A percentile compares a stretch with the other conserved stretches of the same genome.
Conservation (phyloP, 2,888 invertebrate genomes). For the Molanna angustata region DNA sequence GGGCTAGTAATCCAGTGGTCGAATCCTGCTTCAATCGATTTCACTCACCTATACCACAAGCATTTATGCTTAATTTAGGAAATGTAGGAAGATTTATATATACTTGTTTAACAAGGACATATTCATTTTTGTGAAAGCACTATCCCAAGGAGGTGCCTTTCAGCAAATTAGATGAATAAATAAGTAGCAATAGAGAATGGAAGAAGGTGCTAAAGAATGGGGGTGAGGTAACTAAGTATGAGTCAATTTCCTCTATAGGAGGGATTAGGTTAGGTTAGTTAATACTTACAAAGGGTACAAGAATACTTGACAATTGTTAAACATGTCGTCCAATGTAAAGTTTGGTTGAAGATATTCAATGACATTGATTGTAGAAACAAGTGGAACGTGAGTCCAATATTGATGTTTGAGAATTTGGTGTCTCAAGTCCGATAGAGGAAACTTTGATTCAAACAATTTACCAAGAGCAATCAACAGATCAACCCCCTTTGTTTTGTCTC, state of each 20-base stretch:
- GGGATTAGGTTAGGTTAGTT: neutral
- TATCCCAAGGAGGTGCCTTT: too few relatives aligned
- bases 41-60: too few relatives aligned
- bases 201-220: neutral
- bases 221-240: neutral
- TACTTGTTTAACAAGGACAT: too few relatives aligned
- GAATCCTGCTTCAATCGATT: too few relatives aligned
- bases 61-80: too few relatives aligned
- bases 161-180: too few relatives aligned
- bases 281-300: slow-evolving; percentile 65
- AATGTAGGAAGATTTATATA: too few relatives aligned
- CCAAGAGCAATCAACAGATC: neutral
- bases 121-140: too few relatives aligned
- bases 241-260: neutral
- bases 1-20: too few relatives aligned
- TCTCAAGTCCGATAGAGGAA: neutral
- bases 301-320: slow-evolving; percentile 59
- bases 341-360: slow-evolving; percentile 26
- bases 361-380: neutral
- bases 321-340: slow-evolving; percentile 56
- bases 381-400: neutral
- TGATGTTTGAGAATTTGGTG: neutral
- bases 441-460: neutral
- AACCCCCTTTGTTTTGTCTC: slow-evolving; percentile 37
- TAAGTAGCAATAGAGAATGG: too few relatives aligned